Evolutionary conservation across 2,113 vertebrate species (phyloP).

Genomic region (Corythaeola cristata): DNA sequence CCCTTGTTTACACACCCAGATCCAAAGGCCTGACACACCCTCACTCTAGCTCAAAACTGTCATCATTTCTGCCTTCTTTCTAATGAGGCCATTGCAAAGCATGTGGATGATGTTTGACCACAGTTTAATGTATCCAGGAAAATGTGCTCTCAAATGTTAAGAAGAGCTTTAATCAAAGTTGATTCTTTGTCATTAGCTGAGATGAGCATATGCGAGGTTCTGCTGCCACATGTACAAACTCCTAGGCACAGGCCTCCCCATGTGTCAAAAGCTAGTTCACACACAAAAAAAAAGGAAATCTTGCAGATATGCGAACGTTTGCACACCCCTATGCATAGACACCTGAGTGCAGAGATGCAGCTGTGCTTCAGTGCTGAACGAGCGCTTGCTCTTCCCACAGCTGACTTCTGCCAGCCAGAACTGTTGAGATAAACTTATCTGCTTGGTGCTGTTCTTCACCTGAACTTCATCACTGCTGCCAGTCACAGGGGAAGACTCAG

Average conservation of each 20-base stretch:
- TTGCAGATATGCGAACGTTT: neutral
- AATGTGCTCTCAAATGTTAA: constrained; percentile 36
- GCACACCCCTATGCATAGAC: neutral
- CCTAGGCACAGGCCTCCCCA: neutral
- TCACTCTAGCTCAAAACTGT: constrained; percentile 15
- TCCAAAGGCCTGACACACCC: constrained; percentile 68
- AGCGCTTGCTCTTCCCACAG: fast-evolving
- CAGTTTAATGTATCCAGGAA: constrained; percentile 57
- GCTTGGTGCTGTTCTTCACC: neutral
- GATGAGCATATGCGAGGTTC: neutral
- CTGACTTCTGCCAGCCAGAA: neutral
- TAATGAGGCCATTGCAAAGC: constrained; percentile 31
- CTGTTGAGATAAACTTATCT: neutral
- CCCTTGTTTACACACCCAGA: constrained; percentile 71
- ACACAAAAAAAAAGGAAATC: neutral
- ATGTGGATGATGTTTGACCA: constrained; percentile 64
- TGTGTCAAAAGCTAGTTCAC: neutral
- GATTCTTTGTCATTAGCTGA: neutral
- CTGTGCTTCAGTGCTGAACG: neutral
- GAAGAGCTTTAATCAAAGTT: constrained; percentile 48
- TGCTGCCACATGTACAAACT: constrained; percentile 2
- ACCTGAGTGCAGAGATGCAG: neutral
- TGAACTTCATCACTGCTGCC: neutral
- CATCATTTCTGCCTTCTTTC: constrained; percentile 38
- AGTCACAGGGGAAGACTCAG: neutral